Evolutionary conservation across 30 jellyfish, hydroid and myxozoan species (phyloP).

Genomic region (Hydractinia symbiolongicarpus): DNA sequence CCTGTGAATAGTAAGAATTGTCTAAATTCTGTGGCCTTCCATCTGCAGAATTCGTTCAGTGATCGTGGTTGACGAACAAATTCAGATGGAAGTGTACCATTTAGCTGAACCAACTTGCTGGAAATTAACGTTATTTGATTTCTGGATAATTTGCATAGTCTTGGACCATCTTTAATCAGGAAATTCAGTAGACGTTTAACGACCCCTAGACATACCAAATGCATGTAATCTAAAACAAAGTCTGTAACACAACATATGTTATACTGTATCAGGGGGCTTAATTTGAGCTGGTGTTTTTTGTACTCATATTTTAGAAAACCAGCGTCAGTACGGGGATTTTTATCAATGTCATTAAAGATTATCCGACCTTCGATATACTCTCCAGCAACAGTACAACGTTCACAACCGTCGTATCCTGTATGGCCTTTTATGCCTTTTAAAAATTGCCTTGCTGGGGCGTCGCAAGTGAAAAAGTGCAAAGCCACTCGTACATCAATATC

Average conservation of each 20-base stretch:
- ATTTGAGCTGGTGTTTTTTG: conserved; percentile 21
- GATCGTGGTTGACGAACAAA: conserved; percentile 43
- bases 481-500: conserved; percentile 18
- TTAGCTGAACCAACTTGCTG: background rate
- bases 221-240: conserved; percentile 22
- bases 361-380: conserved; percentile 6
- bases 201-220: conserved; percentile 45
- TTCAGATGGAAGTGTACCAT: conserved; percentile 34
- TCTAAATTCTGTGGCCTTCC: conserved; percentile 50
- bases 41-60: conserved; percentile 18
- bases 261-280: conserved; percentile 6
- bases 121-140: conserved; percentile 29
- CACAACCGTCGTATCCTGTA: conserved; percentile 39
- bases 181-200: conserved; percentile 10
- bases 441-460: conserved; percentile 57
- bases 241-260: conserved; percentile 14
- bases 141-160: conserved; percentile 14
- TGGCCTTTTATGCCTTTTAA: conserved; percentile 34
- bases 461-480: conserved; percentile 29
- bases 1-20: conserved; percentile 43
- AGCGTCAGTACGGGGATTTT: conserved; percentile 10
- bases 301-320: conserved; percentile 23
- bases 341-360: background rate
- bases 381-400: conserved; percentile 38
- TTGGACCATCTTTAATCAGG: conserved; percentile 32